These are phyloP conservation scores for Epicauta chinensis DNA, from an alignment of 1,140 invertebrate species.

Conservation along the genomic window DNA sequence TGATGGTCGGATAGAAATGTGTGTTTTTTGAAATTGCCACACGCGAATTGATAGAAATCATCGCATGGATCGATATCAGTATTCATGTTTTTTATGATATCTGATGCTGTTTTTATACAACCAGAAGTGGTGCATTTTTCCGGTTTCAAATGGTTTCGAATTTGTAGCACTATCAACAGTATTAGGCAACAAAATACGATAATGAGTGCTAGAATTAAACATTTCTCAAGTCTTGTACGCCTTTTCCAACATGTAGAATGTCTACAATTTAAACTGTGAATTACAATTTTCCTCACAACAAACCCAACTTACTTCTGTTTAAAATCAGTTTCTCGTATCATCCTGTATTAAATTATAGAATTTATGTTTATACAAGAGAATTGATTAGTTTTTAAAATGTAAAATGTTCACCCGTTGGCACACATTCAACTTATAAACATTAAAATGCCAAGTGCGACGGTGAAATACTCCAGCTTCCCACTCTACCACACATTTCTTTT, in stretches of 20 bases:
- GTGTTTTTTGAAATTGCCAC: slow-evolving; percentile 66
- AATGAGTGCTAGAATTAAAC: slow-evolving; percentile 59
- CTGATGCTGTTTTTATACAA: slow-evolving; percentile 66
- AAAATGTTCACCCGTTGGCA: background rate
- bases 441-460: background rate
- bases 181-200: slow-evolving; percentile 42
- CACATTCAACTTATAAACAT: slow-evolving; percentile 8
- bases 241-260: slow-evolving; percentile 84
- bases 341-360: no score
- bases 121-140: slow-evolving; percentile 51
- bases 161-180: background rate
- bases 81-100: slow-evolving; percentile 67
- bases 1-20: slow-evolving; percentile 76
- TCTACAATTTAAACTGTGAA: slow-evolving; percentile 48
- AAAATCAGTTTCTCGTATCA: no score
- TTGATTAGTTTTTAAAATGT: no score
- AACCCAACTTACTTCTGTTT: no score
- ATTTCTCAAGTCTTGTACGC: slow-evolving; percentile 69
- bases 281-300: no score
- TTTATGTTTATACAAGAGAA: no score
- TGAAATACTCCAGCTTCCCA: no score
- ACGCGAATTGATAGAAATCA: slow-evolving; percentile 83
- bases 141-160: background rate
- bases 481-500: no score
- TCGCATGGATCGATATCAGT: slow-evolving; percentile 74